A percentile compares a stretch with the other conserved stretches of the same genome.
phyloP scores from a whole-genome alignment of 1,140 invertebrate species.

The Neodiprion fabricii region DNA sequence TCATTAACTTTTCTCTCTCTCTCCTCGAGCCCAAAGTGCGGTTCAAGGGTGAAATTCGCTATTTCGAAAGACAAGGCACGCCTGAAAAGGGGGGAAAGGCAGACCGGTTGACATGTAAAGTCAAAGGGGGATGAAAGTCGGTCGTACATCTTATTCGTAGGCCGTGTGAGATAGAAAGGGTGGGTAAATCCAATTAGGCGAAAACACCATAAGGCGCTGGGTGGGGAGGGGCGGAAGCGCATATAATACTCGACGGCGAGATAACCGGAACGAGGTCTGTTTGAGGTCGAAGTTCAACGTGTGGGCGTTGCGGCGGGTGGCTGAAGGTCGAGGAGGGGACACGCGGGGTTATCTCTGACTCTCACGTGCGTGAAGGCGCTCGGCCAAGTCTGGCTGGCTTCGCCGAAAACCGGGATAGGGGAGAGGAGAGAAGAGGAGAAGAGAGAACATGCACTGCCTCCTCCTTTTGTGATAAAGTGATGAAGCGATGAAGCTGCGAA shows the following conservation, averaged over 20 bases:
- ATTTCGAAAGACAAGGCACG: too few relatives aligned
- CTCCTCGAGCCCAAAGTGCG: too few relatives aligned
- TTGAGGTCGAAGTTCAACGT: not conserved
- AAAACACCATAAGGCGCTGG: not conserved
- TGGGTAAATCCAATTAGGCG: not conserved
- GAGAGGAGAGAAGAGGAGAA: not conserved
- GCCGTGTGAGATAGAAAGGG: too few relatives aligned
- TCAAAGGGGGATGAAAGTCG: too few relatives aligned
- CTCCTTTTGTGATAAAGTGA: constrained; percentile 10
- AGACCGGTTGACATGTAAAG: too few relatives aligned
- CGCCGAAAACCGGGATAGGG: not conserved
- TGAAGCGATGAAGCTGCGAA: constrained; percentile 14
- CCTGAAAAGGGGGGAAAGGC: too few relatives aligned
- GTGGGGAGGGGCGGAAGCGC: not conserved
- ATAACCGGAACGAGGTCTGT: not conserved
- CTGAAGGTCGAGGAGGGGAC: not conserved
- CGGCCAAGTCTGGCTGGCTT: too few relatives aligned
- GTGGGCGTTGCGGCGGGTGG: not conserved
- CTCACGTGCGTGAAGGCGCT: too few relatives aligned
- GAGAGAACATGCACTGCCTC: not conserved
- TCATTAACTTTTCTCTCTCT: too few relatives aligned
- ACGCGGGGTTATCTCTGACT: not conserved
- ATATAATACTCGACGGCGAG: not conserved
- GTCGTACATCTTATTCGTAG: too few relatives aligned
- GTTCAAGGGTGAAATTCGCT: too few relatives aligned